phyloP scores from a whole-genome alignment of 2,888 invertebrate species.

The Drosophila demipolita region DNA sequence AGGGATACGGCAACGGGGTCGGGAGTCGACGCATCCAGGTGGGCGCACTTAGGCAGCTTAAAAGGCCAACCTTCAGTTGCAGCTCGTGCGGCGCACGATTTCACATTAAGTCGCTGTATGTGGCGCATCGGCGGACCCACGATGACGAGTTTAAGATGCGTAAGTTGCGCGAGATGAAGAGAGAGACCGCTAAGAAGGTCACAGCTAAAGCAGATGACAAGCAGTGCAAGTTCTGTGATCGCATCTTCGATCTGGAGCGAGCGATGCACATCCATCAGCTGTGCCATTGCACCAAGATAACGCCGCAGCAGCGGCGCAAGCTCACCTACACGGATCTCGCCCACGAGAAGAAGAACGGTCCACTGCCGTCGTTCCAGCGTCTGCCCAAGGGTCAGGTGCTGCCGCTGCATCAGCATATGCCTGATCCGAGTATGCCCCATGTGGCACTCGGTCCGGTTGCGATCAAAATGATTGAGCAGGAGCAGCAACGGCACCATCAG shows the following conservation, averaged over 20 bases:
- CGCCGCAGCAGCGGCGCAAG: slow-evolving; percentile 68
- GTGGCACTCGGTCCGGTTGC: slow-evolving; percentile 49
- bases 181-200: slow-evolving; percentile 7
- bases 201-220: not conserved
- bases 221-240: slow-evolving; percentile 65
- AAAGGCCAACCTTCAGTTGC: slow-evolving; percentile 53
- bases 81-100: slow-evolving; percentile 60
- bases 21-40: slow-evolving; percentile 24
- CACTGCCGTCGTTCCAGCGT: slow-evolving; percentile 60
- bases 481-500: slow-evolving; percentile 40
- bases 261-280: slow-evolving; percentile 69
- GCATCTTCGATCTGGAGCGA: slow-evolving; percentile 64
- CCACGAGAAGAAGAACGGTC: slow-evolving; percentile 70
- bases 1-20: not conserved
- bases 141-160: slow-evolving; percentile 64
- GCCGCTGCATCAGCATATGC: slow-evolving; percentile 9
- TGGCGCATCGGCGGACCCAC: slow-evolving; percentile 62
- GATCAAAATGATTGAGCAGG: slow-evolving; percentile 55
- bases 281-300: slow-evolving; percentile 66
- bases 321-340: slow-evolving; percentile 63
- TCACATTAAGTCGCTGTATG: slow-evolving; percentile 63
- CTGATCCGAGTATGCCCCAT: slow-evolving; percentile 48
- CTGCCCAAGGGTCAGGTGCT: slow-evolving; percentile 1
- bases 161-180: slow-evolving; percentile 2
- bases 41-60: slow-evolving; percentile 14